phyloP scores from a whole-genome alignment of 2,113 vertebrate species.

The Corydoras sp. region DNA sequence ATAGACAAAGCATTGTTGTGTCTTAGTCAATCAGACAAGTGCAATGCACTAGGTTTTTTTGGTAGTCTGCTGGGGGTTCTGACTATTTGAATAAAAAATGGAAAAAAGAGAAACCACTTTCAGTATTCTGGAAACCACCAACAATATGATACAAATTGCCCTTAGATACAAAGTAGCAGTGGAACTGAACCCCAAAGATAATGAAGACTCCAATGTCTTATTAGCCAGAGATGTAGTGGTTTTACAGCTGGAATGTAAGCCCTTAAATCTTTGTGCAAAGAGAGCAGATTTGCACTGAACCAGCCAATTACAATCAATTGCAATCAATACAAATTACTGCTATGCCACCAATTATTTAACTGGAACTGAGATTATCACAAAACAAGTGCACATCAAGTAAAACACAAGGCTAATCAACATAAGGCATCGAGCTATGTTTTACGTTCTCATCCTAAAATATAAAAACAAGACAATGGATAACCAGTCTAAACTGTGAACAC shows the following conservation, averaged over 20 bases:
- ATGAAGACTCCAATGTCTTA: conserved; percentile 48
- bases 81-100: too few relatives aligned
- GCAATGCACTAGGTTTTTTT: too few relatives aligned
- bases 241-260: conserved; percentile 40
- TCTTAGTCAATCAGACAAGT: too few relatives aligned
- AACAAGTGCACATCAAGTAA: conserved; percentile 14
- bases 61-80: too few relatives aligned
- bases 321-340: conserved; percentile 26
- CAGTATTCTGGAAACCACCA: too few relatives aligned
- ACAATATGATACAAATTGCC: too few relatives aligned
- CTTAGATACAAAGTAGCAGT: conserved; percentile 13
- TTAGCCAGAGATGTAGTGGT: conserved; percentile 49
- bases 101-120: too few relatives aligned
- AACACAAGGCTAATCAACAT: conserved; percentile 5
- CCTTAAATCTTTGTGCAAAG: conserved; percentile 49
- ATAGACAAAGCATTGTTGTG: too few relatives aligned
- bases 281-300: conserved; percentile 14
- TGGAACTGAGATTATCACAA: conserved; percentile 9
- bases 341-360: conserved; percentile 20
- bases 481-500: background rate
- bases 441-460: background rate
- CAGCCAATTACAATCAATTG: conserved; percentile 34
- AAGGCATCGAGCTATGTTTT: background rate
- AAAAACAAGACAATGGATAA: background rate
- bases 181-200: conserved; percentile 23